Evolutionary conservation across 2,888 invertebrate genomes (phyloP).

Genomic region (Alloplasta piceator): DNA sequence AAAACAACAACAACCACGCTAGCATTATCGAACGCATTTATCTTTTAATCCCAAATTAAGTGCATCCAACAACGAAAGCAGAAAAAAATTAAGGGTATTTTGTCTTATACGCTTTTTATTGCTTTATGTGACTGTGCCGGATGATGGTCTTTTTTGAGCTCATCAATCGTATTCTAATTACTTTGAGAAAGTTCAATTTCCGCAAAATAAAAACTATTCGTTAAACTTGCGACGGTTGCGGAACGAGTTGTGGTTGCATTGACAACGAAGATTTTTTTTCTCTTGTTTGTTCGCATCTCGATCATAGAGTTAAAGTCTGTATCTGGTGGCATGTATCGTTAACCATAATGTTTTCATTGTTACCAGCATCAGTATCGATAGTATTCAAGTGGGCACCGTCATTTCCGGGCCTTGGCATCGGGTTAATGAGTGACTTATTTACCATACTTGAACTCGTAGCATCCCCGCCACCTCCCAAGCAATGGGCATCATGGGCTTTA

Average conservation of each 20-base stretch:
- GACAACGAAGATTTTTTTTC: background rate
- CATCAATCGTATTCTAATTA: background rate
- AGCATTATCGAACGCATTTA: no score
- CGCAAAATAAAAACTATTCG: background rate
- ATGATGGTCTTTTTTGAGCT: background rate
- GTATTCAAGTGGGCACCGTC: constrained; percentile 50
- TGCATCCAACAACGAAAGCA: no score
- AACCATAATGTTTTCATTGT: constrained; percentile 75
- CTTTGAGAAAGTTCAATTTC: background rate
- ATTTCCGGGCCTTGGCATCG: constrained; percentile 78
- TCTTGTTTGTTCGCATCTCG: constrained; percentile 2
- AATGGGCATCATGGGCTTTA: constrained; percentile 74
- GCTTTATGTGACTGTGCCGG: background rate
- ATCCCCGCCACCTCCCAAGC: constrained; percentile 78
- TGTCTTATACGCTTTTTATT: no score
- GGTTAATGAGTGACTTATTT: constrained; percentile 77
- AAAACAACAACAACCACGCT: no score
- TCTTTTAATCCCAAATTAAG: background rate
- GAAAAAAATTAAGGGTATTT: background rate
- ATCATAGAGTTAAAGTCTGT: constrained; percentile 79
- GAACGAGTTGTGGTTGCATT: background rate
- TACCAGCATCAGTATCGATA: constrained; percentile 61
- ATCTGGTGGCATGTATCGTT: constrained; percentile 81
- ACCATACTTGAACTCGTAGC: constrained; percentile 69
- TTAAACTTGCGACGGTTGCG: background rate